These are phyloP conservation scores for Malurus leucopterus DNA, from an alignment of 2,797 vertebrate genomes.

Conservation along the genomic window DNA sequence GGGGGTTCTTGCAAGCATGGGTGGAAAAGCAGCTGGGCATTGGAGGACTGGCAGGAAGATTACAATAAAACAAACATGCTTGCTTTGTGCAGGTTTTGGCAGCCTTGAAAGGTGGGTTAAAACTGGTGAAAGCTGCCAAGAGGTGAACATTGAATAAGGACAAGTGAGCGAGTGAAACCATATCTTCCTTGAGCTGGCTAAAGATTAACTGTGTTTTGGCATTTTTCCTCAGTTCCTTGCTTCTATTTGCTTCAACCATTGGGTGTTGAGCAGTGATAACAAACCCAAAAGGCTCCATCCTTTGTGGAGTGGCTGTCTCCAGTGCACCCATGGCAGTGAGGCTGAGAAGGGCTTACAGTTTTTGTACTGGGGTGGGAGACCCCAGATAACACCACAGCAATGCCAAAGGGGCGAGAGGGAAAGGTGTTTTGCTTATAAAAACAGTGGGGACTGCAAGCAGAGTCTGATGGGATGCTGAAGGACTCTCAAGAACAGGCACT, in stretches of 20 bases:
- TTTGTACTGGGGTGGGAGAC: neutral
- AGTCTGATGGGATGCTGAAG: neutral
- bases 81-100: neutral
- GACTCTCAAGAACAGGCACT: neutral
- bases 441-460: neutral
- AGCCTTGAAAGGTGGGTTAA: neutral
- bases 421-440: neutral
- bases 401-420: rapidly evolving
- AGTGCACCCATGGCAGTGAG: neutral
- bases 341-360: neutral
- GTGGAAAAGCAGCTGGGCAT: neutral
- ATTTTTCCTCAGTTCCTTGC: neutral
- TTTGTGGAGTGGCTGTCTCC: neutral
- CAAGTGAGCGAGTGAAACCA: neutral
- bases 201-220: neutral
- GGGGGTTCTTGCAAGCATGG: neutral
- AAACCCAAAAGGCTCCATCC: neutral
- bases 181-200: neutral
- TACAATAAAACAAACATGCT: neutral
- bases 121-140: neutral
- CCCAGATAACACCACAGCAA: rapidly evolving
- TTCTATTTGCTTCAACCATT: neutral
- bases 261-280: neutral
- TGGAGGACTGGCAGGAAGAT: neutral
- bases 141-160: neutral